These are phyloP conservation scores for Chouioia cunea DNA, from an alignment of 2,888 invertebrate genomes.

Conservation along the genomic window DNA sequence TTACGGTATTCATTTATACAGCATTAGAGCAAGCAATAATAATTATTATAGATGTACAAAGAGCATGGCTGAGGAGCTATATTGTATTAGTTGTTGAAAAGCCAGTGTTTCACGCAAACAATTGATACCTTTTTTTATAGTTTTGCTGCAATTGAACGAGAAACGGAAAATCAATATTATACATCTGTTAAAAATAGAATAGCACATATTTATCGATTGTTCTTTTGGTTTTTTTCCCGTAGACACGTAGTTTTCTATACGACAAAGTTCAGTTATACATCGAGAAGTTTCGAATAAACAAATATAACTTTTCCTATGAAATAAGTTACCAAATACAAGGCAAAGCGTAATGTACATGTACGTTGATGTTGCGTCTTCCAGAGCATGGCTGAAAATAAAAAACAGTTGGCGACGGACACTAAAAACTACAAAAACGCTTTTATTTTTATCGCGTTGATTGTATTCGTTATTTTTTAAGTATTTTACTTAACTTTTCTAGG, in stretches of 20 bases:
- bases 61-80: constrained; percentile 23
- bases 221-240: no score
- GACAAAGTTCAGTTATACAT: no score
- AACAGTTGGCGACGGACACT: neutral
- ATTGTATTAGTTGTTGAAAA: constrained; percentile 13
- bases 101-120: constrained; percentile 32
- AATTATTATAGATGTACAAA: constrained; percentile 24
- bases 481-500: constrained; percentile 66
- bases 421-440: neutral
- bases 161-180: no score
- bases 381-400: constrained; percentile 31
- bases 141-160: no score
- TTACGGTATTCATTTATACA: no score
- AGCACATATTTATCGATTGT: no score
- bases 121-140: neutral
- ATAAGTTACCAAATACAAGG: neutral
- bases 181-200: no score
- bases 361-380: constrained; percentile 9
- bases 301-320: neutral
- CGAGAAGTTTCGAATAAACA: no score
- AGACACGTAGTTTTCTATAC: no score
- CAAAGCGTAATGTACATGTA: neutral
- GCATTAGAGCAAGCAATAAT: constrained; percentile 27
- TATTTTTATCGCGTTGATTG: no score
- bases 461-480: neutral